Base-by-base conservation (phyloP, 2,888 invertebrate species). In the Cantharis nigra region DNA sequence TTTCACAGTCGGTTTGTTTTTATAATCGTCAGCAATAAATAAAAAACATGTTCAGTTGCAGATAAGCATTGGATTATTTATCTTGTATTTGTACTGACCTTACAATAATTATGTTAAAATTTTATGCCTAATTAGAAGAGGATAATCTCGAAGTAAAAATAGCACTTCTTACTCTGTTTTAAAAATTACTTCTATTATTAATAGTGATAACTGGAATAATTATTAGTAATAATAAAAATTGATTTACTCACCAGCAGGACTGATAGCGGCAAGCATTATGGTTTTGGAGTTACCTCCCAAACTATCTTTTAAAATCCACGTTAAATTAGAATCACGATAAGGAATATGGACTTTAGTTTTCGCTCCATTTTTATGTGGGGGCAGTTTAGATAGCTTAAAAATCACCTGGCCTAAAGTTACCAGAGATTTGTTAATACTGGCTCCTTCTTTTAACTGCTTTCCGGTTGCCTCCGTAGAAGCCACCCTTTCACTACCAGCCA, bases 381-480 rank as follows among this genome's bases (percentile, higher is more conserved):
- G 91, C 13, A 93, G 87, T 86, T 96, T 95, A 65, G 96, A 96
- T 71, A 97, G 89, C 0, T 96, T 95, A 49, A 96, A 96, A 87
- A 96, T 96, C 83, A 96, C 96, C 82, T 95, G 95, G 78, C 96
- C 96, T 73, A 97, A 90, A 18, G 97, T 96, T 23, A 96, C 96
- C 74, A 97, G 89, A 0, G 96, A 96, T 89, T 97, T 96, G 89
- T 97, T 97, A 85, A 97, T 97, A 88, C 96, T 96, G 20, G 95
- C 96, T 74, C 96, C 96, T 88, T 97, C 96, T 88, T 96, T 96
- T 80, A 98, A 89, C 20, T 97, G 91, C 88, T 96, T 95, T 0
- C 97, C 97, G 9, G 96, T 97, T 16, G 97, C 97, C 63, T 97
- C 97, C 0, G 97, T 95, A 13, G 96, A 93, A 89, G 96, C 95